Evolutionary conservation across 2,113 vertebrate genomes (phyloP).

Genomic region (Gymnogyps californianus): DNA sequence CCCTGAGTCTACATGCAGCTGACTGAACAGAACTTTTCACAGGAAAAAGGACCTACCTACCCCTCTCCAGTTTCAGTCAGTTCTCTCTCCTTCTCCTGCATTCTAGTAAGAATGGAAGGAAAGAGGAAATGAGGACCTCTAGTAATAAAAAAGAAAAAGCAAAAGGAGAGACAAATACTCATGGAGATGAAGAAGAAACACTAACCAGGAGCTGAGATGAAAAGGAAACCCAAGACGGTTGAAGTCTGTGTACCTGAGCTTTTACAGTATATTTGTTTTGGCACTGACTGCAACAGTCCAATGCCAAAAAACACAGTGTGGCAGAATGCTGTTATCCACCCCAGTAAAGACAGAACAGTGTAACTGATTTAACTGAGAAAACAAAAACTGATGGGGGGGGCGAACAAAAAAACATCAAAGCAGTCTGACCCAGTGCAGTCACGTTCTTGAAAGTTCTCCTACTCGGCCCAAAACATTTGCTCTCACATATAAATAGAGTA

Average conservation of each 20-base stretch:
- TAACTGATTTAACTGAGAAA: neutral
- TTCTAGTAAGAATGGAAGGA: neutral
- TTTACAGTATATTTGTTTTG: neutral
- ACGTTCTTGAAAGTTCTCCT: neutral
- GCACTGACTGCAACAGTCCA: neutral
- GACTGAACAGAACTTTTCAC: neutral
- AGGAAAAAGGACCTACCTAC: neutral
- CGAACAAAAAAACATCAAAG: neutral
- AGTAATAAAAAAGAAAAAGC: neutral
- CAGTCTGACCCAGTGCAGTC: neutral
- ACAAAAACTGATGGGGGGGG: neutral
- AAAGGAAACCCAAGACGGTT: neutral
- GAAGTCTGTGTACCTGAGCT: neutral
- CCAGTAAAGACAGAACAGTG: neutral
- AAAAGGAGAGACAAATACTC: neutral
- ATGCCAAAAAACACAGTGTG: neutral
- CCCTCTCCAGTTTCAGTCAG: neutral
- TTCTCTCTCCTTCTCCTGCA: neutral
- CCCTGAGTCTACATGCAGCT: neutral
- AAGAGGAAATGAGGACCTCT: neutral
- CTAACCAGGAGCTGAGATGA: neutral
- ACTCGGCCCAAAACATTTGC: neutral
- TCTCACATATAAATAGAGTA: neutral
- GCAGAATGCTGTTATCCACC: neutral
- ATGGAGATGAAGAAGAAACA: neutral